Conservation (phyloP, 35 echinoderm and acorn worm genomes). For the Apostichopus parvimensis region DNA sequence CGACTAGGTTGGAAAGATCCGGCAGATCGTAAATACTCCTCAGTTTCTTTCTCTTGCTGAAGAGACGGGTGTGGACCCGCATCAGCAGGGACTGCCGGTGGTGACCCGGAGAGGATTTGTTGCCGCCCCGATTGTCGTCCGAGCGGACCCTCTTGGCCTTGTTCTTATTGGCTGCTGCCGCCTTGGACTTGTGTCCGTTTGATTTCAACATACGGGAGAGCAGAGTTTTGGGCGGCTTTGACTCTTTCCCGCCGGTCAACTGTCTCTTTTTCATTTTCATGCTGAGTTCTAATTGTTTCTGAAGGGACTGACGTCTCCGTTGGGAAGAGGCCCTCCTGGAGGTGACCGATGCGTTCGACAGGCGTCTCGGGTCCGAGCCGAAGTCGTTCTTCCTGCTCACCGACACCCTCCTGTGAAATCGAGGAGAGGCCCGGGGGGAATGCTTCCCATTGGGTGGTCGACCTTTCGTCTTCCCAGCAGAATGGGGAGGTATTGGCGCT, state of each 20-base stretch:
- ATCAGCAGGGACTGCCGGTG: neutral
- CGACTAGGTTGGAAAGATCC: neutral
- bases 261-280: neutral
- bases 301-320: neutral
- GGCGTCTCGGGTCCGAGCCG: neutral
- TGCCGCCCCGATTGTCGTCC: neutral
- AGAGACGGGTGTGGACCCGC: constrained; percentile 11
- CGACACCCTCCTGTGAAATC: neutral
- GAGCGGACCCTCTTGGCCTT: neutral
- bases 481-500: neutral
- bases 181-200: constrained; percentile 9
- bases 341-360: neutral
- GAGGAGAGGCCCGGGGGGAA: neutral
- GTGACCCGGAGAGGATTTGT: neutral
- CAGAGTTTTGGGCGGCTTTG: neutral
- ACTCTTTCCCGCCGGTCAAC: neutral
- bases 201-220: constrained; percentile 1
- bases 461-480: neutral
- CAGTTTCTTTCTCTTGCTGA: constrained; percentile 24
- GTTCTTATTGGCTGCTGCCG: neutral
- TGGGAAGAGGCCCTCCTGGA: neutral
- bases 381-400: neutral
- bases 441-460: neutral
- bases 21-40: neutral
- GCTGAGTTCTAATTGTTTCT: neutral